These are phyloP conservation scores for Xestia ashworthii DNA, from an alignment of 2,888 invertebrate genomes.

Conservation along the genomic window DNA sequence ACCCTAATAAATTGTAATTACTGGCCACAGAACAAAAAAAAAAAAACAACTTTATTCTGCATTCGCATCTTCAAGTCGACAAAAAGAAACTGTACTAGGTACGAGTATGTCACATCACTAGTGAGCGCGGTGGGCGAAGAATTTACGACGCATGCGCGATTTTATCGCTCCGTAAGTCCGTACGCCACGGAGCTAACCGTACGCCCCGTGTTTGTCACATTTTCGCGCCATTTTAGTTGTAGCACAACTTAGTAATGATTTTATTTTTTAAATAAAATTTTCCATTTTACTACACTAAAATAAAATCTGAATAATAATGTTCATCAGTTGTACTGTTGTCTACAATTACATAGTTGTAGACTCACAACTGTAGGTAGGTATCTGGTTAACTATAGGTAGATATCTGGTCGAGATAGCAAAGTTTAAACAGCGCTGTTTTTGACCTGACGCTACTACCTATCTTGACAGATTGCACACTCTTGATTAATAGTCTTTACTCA, in stretches of 20 bases:
- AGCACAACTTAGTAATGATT: conserved; percentile 50
- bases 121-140: conserved; percentile 70
- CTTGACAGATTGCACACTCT: conserved; percentile 76
- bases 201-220: conserved; percentile 71
- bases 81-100: conserved; percentile 18
- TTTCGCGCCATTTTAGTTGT: conserved; percentile 81
- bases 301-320: neutral
- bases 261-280: conserved; percentile 51
- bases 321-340: neutral
- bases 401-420: conserved; percentile 72
- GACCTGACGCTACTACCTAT: conserved; percentile 79
- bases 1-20: conserved; percentile 59
- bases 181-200: conserved; percentile 57
- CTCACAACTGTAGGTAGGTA: neutral
- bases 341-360: neutral
- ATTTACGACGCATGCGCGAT: conserved; percentile 72
- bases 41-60: conserved; percentile 10
- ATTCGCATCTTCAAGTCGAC: conserved; percentile 19
- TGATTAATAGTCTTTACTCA: conserved; percentile 74
- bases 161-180: conserved; percentile 72
- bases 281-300: conserved; percentile 54
- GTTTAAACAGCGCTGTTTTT: conserved; percentile 72
- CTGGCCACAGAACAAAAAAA: conserved; percentile 43
- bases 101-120: conserved; percentile 72
- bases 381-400: conserved; percentile 50